Conservation (phyloP, 2,888 invertebrate species). For the Deroplatys truncata region DNA sequence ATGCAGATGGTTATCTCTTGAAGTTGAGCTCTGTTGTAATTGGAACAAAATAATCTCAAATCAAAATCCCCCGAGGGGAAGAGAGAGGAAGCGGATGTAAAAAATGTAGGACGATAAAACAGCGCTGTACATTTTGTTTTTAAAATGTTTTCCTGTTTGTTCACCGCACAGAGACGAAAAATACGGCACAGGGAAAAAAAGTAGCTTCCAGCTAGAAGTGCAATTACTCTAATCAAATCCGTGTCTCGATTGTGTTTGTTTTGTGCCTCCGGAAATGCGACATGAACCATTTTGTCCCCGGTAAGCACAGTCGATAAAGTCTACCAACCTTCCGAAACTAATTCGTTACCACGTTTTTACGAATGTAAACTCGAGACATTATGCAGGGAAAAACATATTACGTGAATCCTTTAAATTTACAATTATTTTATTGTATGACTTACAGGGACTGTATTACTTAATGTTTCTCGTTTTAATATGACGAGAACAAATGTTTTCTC, state of each 20-base stretch:
- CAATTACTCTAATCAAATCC: not conserved
- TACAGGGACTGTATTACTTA: not conserved
- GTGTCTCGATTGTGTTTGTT: not conserved
- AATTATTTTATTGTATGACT: not conserved
- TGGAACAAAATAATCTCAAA: constrained; percentile 15
- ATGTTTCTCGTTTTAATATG: not conserved
- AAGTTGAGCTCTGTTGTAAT: not conserved
- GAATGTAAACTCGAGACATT: not conserved
- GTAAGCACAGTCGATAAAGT: not conserved
- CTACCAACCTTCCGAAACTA: not conserved
- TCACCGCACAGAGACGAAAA: not conserved
- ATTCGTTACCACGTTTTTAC: not conserved
- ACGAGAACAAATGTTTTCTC: not conserved
- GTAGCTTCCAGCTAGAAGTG: not conserved
- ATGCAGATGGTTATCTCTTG: not conserved
- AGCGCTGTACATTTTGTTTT: not conserved
- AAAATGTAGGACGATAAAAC: constrained; percentile 6
- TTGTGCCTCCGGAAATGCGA: not conserved
- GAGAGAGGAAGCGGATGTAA: not conserved
- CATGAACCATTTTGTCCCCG: not conserved
- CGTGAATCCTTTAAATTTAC: not conserved
- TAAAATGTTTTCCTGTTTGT: not conserved
- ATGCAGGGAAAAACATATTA: not conserved
- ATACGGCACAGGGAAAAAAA: not conserved
- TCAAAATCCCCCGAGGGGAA: constrained; percentile 9